These are phyloP conservation scores for Cololabis saira DNA, from an alignment of 2,113 vertebrate species.

Conservation along the genomic window DNA sequence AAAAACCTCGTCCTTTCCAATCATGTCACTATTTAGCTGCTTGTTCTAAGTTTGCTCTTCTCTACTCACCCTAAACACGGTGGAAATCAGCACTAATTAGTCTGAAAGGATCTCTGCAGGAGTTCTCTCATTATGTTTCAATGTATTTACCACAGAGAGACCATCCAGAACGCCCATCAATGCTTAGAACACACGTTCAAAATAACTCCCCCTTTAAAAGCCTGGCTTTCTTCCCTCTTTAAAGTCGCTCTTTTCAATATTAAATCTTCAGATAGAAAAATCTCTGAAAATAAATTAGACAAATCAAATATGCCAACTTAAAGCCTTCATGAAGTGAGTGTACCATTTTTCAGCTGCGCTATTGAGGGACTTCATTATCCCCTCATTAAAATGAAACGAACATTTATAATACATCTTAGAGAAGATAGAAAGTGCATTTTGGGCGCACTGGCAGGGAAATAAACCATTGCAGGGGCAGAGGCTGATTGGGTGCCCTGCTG, in stretches of 20 bases:
- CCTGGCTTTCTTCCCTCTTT: slow-evolving; percentile 67
- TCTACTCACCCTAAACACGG: slow-evolving; percentile 23
- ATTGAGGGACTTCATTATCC: slow-evolving; percentile 80
- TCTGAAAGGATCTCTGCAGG: slow-evolving; percentile 53
- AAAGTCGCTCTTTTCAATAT: slow-evolving; percentile 73
- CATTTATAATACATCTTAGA: slow-evolving; percentile 86
- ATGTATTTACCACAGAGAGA: slow-evolving; percentile 58
- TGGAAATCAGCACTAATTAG: slow-evolving; percentile 55
- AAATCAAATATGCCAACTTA: slow-evolving; percentile 83
- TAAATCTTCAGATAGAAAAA: slow-evolving; percentile 77
- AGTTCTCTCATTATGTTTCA: slow-evolving; percentile 43
- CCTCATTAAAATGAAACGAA: slow-evolving; percentile 82
- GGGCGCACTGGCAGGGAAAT: slow-evolving; percentile 53
- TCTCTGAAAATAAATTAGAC: slow-evolving; percentile 81
- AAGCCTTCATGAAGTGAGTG: slow-evolving; percentile 77
- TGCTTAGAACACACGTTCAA: slow-evolving; percentile 68
- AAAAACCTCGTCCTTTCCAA: slow-evolving; percentile 9
- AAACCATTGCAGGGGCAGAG: slow-evolving; percentile 36
- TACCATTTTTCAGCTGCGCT: slow-evolving; percentile 64
- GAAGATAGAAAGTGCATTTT: slow-evolving; percentile 80
- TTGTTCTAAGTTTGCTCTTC: slow-evolving; percentile 26
- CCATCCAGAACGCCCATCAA: slow-evolving; percentile 58
- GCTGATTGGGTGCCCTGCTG: too few species aligned
- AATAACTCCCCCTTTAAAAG: slow-evolving; percentile 61
- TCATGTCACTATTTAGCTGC: slow-evolving; percentile 10